Evolutionary conservation across 37 sponge, comb jelly and placozoan species (phyloP).

Genomic region (Tethya wilhelma): DNA sequence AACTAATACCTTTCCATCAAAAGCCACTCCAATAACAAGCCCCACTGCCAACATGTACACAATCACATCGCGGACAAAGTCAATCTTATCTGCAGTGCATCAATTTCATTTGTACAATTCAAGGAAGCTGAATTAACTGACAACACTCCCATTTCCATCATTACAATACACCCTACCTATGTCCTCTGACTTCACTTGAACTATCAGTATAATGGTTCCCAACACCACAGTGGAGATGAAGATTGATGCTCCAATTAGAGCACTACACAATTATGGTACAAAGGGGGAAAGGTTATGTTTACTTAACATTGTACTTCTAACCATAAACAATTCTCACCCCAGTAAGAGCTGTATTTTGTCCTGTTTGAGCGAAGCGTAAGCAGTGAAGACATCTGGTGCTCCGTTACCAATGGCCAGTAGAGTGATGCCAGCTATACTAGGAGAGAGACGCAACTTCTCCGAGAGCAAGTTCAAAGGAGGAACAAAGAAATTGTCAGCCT

Average conservation of each 20-base stretch:
- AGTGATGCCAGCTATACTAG: slow-evolving; percentile 86
- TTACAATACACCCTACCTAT: slow-evolving; percentile 47
- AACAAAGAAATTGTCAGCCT: slow-evolving; percentile 89
- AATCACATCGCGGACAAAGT: slow-evolving; percentile 73
- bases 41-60: slow-evolving; percentile 70
- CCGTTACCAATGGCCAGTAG: slow-evolving; percentile 88
- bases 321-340: slow-evolving; percentile 50
- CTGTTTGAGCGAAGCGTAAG: slow-evolving; percentile 66
- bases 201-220: slow-evolving; percentile 58
- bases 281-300: neutral
- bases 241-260: slow-evolving; percentile 81
- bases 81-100: slow-evolving; percentile 44
- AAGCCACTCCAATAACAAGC: slow-evolving; percentile 62
- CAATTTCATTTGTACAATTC: too few relatives aligned
- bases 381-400: slow-evolving; percentile 89
- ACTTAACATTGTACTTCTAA: neutral
- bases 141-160: too few relatives aligned
- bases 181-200: slow-evolving; percentile 25
- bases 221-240: slow-evolving; percentile 84
- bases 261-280: slow-evolving; percentile 39
- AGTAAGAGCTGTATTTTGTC: slow-evolving; percentile 62
- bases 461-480: slow-evolving; percentile 81
- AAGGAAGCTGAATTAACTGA: too few relatives aligned
- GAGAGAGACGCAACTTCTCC: slow-evolving; percentile 72
- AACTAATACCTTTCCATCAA: slow-evolving; percentile 67